Conservation (phyloP, 2,113 vertebrate genomes). For the Crotalus viridis region DNA sequence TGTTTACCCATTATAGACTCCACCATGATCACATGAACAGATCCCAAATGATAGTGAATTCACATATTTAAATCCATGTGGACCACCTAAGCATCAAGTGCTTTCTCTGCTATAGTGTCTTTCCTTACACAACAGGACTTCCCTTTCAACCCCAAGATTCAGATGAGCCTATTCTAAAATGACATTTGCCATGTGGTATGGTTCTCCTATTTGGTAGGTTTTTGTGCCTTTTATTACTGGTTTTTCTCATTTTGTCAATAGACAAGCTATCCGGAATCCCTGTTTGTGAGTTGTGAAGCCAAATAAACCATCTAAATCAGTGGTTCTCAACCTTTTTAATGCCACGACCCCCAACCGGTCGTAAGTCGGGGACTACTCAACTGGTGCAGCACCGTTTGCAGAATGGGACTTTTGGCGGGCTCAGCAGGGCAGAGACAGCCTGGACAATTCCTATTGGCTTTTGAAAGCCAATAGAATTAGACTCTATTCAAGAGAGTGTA, state of each 20-base stretch:
- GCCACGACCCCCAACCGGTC: too few relatives aligned
- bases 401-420: too few relatives aligned
- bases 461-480: too few relatives aligned
- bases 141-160: background rate
- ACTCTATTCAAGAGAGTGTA: too few relatives aligned
- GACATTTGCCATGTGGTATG: background rate
- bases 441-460: too few relatives aligned
- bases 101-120: background rate
- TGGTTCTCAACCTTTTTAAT: too few relatives aligned
- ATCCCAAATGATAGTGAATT: background rate
- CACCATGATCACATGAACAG: background rate
- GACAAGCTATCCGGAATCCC: background rate
- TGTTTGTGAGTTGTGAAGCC: background rate
- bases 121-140: background rate
- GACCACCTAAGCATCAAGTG: background rate
- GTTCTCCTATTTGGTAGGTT: background rate
- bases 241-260: background rate
- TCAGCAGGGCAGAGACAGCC: too few relatives aligned
- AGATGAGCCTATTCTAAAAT: background rate
- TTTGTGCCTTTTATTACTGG: background rate
- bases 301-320: background rate
- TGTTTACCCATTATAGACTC: background rate
- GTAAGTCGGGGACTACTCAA: too few relatives aligned
- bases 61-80: background rate
- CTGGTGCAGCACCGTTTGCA: too few relatives aligned